Percentiles rank a stretch among this genome's conserved stretches.
Conservation (phyloP, 2,888 invertebrate genomes). For the Scaptomyza caliginosa region DNA sequence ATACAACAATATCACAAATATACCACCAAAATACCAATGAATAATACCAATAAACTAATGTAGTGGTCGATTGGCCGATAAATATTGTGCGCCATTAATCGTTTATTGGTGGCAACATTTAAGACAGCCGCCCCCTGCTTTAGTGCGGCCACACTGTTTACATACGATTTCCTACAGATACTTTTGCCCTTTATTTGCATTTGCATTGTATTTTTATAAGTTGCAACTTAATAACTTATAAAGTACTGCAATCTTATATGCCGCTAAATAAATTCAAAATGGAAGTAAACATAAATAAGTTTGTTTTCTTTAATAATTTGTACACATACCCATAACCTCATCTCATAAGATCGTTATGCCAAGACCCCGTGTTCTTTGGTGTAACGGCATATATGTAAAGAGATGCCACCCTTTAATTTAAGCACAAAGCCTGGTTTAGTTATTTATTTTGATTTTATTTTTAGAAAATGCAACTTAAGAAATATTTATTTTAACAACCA, state of each 20-base stretch:
- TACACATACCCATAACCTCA: neutral
- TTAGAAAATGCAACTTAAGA: no score
- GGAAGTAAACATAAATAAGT: no score
- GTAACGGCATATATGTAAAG: no score
- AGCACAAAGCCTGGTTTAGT: no score
- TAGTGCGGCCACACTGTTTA: neutral
- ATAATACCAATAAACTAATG: neutral
- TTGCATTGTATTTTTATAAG: neutral
- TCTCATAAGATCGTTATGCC: no score
- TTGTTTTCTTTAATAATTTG: no score
- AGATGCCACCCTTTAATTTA: no score
- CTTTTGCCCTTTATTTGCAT: neutral
- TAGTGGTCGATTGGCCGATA: neutral
- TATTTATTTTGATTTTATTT: no score
- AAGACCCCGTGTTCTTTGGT: no score
- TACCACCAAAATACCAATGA: neutral
- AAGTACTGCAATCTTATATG: no score
- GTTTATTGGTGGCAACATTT: neutral
- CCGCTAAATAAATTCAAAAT: no score
- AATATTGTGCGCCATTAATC: neutral
- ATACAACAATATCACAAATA: neutral
- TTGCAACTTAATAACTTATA: no score
- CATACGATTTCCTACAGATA: neutral
- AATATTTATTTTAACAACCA: neutral
- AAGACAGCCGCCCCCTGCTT: neutral